phyloP scores from a whole-genome alignment of 1,140 invertebrate species.

The Heliconius hewitsoni region DNA sequence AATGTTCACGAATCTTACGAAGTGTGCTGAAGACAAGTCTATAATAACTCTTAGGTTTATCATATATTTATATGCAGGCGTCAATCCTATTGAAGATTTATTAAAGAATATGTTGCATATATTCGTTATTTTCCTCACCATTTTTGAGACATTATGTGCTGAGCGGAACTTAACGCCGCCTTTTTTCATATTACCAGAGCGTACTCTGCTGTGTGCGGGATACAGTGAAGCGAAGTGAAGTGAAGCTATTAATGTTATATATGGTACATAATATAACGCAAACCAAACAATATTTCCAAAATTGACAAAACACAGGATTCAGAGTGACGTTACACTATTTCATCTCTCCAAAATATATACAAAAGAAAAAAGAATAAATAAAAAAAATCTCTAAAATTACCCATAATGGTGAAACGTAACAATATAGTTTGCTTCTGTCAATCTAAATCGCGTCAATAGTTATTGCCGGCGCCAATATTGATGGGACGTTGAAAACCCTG shows the following conservation, averaged over 20 bases:
- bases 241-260: no score
- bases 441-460: conserved; percentile 12
- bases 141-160: no score
- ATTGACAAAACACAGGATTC: no score
- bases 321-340: no score
- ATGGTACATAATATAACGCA: no score
- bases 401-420: neutral
- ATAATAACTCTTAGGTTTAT: neutral
- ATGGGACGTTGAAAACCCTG: conserved; percentile 63
- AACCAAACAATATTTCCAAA: no score
- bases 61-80: neutral
- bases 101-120: neutral
- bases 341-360: no score
- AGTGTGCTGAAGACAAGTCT: conserved; percentile 29
- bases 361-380: neutral
- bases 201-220: no score
- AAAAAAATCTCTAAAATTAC: neutral
- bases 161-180: no score
- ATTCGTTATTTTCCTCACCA: no score
- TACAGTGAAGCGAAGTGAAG: no score
- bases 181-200: no score
- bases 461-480: conserved; percentile 55
- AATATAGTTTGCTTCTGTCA: conserved; percentile 6
- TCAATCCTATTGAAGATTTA: neutral
- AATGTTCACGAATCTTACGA: conserved; percentile 3